Base-by-base conservation (phyloP, 1,140 invertebrate species). In the Oreohelix idahoensis region DNA sequence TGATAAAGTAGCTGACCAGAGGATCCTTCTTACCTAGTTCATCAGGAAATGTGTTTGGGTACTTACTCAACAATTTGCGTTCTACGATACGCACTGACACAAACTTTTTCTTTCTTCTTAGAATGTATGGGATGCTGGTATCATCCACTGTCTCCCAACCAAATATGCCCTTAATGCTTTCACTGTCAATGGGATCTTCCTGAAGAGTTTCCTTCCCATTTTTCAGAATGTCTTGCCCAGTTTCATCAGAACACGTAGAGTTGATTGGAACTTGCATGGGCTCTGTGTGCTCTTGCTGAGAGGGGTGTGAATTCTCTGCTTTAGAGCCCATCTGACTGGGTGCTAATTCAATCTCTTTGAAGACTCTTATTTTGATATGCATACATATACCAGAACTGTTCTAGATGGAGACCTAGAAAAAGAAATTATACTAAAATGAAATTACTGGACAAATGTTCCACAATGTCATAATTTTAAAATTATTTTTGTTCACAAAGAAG, bases 71-170 rank as follows among this genome's bases (percentile, higher is more conserved):
- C 20, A 93, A 88, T 84, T 93, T 92, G 87, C 95, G 95, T 92
- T 98, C 97, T 69, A 98, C 95, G 94, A 98, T 97, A 51, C 97
- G 94, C 63, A 98, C 97, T 26, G 97, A 96, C 91, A 97, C 96
- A 91, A 96, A 98, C 90, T 96, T 96, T 88, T 97, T 96, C 71
- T 95, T 95, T 23, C 94, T 94, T 20, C 97, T 94, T 87, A 96
- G 95, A 79, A 99, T 96, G 88, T 96, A 97, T 0, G 97, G 97
- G 89, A 98, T 96, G 91, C 96, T 95, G 83, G 95, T 95, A 87
- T 96, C 96, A 69, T 96, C 97, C 73, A 98, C 94, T 79, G 95
- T 95, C 38, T 95, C 95, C 97, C 97, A 98, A 42, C 96, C 97
- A 92, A 98, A 98, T 88, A 96, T 94, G 36, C 97, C 97, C 89